phyloP scores from a whole-genome alignment of 2,113 vertebrate species.

The Caranx melampygus region DNA sequence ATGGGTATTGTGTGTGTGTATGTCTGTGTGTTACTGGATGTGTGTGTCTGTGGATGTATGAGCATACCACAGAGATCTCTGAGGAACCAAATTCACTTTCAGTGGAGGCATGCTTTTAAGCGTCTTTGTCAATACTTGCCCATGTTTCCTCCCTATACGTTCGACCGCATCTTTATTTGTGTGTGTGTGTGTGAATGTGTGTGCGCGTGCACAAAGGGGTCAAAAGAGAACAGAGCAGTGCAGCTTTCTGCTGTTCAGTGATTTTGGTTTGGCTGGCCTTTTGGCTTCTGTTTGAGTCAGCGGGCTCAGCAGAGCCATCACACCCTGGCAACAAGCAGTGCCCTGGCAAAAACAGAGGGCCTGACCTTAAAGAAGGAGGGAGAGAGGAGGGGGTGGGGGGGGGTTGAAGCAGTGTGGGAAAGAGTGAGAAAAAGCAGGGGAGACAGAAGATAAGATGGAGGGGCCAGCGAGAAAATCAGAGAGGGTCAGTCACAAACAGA shows the following conservation, averaged over 20 bases:
- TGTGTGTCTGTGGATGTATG: not conserved
- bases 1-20: not conserved
- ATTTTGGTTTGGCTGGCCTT: conserved; percentile 77
- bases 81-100: not conserved
- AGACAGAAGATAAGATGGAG: conserved; percentile 12
- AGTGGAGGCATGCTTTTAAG: conserved; percentile 21
- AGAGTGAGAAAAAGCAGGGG: conserved; percentile 11
- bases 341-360: conserved; percentile 49
- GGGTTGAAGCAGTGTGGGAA: conserved; percentile 29
- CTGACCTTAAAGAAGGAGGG: conserved; percentile 36
- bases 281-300: conserved; percentile 67
- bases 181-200: not conserved
- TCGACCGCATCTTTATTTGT: not conserved
- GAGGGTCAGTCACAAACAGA: conserved; percentile 1
- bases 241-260: conserved; percentile 70
- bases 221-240: conserved; percentile 50
- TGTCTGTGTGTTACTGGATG: not conserved
- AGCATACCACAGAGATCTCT: not conserved
- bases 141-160: not conserved
- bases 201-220: conserved; percentile 21
- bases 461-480: not conserved
- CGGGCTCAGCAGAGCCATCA: conserved; percentile 62
- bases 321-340: conserved; percentile 53
- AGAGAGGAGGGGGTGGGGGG: conserved; percentile 21
- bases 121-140: not conserved